These are phyloP conservation scores for Stramonita haemastoma DNA, from an alignment of 2,888 invertebrate genomes.

Conservation along the genomic window DNA sequence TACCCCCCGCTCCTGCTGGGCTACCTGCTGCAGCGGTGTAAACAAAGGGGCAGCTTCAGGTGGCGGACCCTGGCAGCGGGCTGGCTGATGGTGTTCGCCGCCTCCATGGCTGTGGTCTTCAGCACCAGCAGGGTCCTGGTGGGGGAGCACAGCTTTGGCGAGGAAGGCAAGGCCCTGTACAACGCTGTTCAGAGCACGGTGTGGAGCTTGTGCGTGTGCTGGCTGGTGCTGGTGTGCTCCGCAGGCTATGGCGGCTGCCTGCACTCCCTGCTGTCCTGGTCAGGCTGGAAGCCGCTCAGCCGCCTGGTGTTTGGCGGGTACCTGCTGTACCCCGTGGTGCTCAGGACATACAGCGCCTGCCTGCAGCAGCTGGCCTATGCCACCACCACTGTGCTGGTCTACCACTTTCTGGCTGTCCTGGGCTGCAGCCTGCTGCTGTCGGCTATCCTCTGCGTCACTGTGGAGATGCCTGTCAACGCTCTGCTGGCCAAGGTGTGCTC, in stretches of 20 bases:
- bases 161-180: background rate
- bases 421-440: conserved; percentile 14
- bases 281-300: conserved; percentile 28
- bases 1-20: conserved; percentile 27
- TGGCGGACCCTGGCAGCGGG: background rate
- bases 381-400: background rate
- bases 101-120: background rate
- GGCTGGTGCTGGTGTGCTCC: conserved; percentile 22
- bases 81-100: background rate
- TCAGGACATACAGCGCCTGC: background rate
- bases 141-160: background rate
- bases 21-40: background rate
- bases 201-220: conserved; percentile 19
- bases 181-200: conserved; percentile 22
- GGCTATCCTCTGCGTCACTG: background rate
- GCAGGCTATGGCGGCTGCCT: background rate
- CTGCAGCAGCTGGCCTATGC: conserved; percentile 16
- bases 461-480: conserved; percentile 27
- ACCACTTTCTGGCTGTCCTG: conserved; percentile 24
- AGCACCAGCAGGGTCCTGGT: background rate
- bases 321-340: conserved; percentile 29
- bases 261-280: conserved; percentile 29
- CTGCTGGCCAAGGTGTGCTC: background rate
- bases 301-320: conserved; percentile 27
- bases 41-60: background rate